Evolutionary conservation across 2,797 vertebrate species (phyloP), one percentile per base, ranked within the genome.

Genomic region (Chlorospingus flavigularis): DNA sequence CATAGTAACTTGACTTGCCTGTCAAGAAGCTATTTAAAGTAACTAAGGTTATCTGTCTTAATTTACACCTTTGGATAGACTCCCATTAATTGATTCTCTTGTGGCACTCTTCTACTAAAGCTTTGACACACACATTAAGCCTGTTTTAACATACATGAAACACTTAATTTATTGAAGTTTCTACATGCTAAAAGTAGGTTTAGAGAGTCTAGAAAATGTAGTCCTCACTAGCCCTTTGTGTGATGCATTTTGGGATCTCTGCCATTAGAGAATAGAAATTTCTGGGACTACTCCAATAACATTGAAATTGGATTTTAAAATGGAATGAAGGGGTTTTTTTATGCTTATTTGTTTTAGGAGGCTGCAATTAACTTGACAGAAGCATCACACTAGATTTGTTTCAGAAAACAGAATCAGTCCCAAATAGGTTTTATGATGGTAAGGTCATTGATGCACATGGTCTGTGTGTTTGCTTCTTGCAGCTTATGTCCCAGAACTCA

Each of bases 351-450:
- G 15, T 73, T 93, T 87, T 53, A 58, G 4, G 11, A 83, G 19
- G 17, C 45, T 86, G 23, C 20, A 65, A 78, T 67, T 83, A 71
- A 66, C 74, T 70, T 80, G 71, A 65, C 43, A 89, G 71, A 91
- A 81, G 51, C 14, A 30, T 91, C 66, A 76, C 40, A 85, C 80
- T 79, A 71, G 63, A 85, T 92, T 66, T 87, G 48, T 89, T 79
- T 90, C 84, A 50, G 55, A 53, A 89, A 93, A 76, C 12, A 70
- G 62, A 35, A 67, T 71, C 10, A 31, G 42, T 72, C n/a, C 17
- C 0, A 0, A 53, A 57, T 30, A 76, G 8, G 26, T 62, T 31
- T 48, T 70, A 4, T 2, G 19, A 65, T 62, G 10, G 33, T 39
- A 78, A 88, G 5, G 24, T 70, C 20, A 25, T 26, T 86, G 47